phyloP scores from a whole-genome alignment of 1,140 invertebrate genomes.

The Trichogramma pretiosum region DNA sequence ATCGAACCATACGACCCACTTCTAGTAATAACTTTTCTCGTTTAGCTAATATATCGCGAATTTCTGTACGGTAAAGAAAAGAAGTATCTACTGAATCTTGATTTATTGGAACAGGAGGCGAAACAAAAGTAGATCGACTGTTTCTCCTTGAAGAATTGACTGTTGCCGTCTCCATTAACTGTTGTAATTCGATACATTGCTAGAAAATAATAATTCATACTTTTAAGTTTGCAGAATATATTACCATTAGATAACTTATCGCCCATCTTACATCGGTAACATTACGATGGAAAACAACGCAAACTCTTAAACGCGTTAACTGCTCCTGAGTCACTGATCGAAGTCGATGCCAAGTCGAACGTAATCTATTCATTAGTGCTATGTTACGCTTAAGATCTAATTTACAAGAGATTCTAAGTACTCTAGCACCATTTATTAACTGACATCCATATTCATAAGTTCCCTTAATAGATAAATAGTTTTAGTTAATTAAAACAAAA shows the following conservation, averaged over 20 bases:
- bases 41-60: slow-evolving; percentile 49
- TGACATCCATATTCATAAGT: slow-evolving; percentile 74
- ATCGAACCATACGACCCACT: slow-evolving; percentile 62
- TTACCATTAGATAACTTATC: too few species aligned
- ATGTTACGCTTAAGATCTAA: slow-evolving; percentile 52
- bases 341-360: slow-evolving; percentile 61
- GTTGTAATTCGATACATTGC: slow-evolving; percentile 52
- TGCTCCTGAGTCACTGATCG: slow-evolving; percentile 66
- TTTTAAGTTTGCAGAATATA: too few species aligned
- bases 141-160: slow-evolving; percentile 19
- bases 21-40: slow-evolving; percentile 63
- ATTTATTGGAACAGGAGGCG: too few species aligned
- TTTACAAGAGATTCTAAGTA: slow-evolving; percentile 64
- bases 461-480: too few species aligned
- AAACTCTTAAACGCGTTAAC: slow-evolving; percentile 65
- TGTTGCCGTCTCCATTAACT: slow-evolving; percentile 48
- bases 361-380: slow-evolving; percentile 47
- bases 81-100: too few species aligned
- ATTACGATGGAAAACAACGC: slow-evolving; percentile 66
- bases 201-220: too few species aligned
- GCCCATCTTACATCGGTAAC: slow-evolving; percentile 52
- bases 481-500: too few species aligned
- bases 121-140: too few species aligned
- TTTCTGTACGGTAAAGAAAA: too few species aligned
- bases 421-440: slow-evolving; percentile 62